Conservation (phyloP, 2,797 vertebrate genomes). For the Myotis planiceps region DNA sequence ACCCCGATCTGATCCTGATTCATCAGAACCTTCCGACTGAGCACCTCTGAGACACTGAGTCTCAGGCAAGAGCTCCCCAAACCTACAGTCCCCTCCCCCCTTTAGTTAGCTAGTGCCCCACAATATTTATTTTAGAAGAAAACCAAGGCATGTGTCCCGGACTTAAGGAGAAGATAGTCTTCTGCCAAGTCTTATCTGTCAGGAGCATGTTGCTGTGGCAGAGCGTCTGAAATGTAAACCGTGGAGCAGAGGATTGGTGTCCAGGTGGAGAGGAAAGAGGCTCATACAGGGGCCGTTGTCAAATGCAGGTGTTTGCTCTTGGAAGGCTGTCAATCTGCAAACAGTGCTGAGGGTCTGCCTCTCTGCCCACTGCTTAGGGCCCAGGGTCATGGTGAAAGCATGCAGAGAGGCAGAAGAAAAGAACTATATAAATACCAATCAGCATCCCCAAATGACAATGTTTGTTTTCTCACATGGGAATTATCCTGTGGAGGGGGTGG, state of each 20-base stretch:
- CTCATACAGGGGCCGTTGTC: background rate
- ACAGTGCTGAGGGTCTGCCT: background rate
- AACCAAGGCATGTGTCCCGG: background rate
- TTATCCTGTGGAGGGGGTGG: background rate
- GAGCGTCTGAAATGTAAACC: background rate
- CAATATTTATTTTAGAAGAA: background rate
- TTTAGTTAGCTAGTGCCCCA: background rate
- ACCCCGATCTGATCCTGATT: background rate
- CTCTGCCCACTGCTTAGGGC: background rate
- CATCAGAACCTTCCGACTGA: background rate
- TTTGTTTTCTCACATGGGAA: background rate
- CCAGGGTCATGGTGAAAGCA: background rate
- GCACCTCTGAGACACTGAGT: background rate
- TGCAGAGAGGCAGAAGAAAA: background rate
- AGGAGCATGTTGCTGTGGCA: background rate
- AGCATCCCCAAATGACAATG: background rate
- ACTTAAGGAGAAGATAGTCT: background rate
- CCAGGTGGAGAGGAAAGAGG: background rate
- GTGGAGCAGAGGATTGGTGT: background rate
- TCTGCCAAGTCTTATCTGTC: background rate
- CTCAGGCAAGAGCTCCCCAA: background rate
- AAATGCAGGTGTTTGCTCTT: background rate
- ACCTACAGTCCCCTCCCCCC: accelerated
- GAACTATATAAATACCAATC: slow-evolving; percentile 5
- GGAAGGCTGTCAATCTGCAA: background rate